These are phyloP conservation scores for Drosophila bocqueti DNA, from an alignment of 1,140 invertebrate genomes.

Conservation along the genomic window DNA sequence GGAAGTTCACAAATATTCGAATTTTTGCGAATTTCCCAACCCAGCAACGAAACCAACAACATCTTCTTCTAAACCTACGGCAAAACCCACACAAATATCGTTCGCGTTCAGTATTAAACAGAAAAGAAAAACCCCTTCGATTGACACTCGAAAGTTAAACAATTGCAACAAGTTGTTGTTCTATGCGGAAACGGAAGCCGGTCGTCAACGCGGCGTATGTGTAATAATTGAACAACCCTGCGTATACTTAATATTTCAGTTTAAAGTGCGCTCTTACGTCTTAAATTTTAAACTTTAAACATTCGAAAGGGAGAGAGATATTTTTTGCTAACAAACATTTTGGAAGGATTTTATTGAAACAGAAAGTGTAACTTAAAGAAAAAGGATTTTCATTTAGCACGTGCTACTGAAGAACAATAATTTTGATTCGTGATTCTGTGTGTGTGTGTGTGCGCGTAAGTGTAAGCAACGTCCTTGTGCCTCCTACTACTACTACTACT, in stretches of 20 bases:
- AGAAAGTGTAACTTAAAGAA: neutral
- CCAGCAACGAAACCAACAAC: slow-evolving; percentile 4
- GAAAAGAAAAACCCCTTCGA: neutral
- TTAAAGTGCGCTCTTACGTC: slow-evolving; percentile 9
- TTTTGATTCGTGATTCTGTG: slow-evolving; percentile 4
- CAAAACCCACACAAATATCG: neutral
- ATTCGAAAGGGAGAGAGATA: neutral
- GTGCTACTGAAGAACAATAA: slow-evolving; percentile 29
- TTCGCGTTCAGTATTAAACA: slow-evolving; percentile 52
- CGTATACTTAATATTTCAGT: slow-evolving; percentile 34
- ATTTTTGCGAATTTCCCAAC: slow-evolving; percentile 6
- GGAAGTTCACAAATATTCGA: slow-evolving; percentile 13
- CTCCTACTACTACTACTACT: slow-evolving; percentile 40
- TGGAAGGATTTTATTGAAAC: slow-evolving; percentile 15
- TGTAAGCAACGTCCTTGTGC: slow-evolving; percentile 74
- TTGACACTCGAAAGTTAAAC: slow-evolving; percentile 35
- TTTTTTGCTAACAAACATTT: slow-evolving; percentile 22
- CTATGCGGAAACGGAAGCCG: slow-evolving; percentile 79
- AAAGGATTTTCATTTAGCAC: slow-evolving; percentile 20
- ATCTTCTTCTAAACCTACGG: slow-evolving; percentile 7
- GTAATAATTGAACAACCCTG: slow-evolving; percentile 31
- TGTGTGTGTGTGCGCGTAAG: slow-evolving; percentile 17
- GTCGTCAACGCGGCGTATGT: slow-evolving; percentile 53
- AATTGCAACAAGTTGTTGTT: slow-evolving; percentile 73
- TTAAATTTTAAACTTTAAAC: slow-evolving; percentile 5